A percentile compares a stretch with the other conserved stretches of the same genome.
These are phyloP conservation scores for Taenaris catops DNA, from an alignment of 2,888 invertebrate species.

Conservation along the genomic window DNA sequence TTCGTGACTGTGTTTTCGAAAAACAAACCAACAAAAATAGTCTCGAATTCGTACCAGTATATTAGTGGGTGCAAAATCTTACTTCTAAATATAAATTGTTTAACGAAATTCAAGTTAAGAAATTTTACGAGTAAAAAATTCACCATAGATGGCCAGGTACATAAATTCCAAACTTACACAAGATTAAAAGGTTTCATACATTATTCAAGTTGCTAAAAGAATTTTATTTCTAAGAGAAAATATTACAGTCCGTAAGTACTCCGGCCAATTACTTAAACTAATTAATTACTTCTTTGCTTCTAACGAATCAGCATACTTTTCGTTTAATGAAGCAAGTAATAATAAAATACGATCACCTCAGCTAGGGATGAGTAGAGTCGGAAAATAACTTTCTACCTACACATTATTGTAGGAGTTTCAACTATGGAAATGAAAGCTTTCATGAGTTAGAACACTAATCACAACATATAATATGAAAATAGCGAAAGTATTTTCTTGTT, in stretches of 20 bases:
- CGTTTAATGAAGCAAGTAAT: slow-evolving; percentile 65
- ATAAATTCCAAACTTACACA: slow-evolving; percentile 19
- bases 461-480: too few relatives aligned
- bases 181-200: slow-evolving; percentile 42
- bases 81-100: too few relatives aligned
- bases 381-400: too few relatives aligned
- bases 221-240: slow-evolving; percentile 53
- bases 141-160: slow-evolving; percentile 16
- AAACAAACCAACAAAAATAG: too few relatives aligned
- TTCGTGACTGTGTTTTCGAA: too few relatives aligned
- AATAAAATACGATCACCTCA: slow-evolving; percentile 49
- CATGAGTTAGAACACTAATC: too few relatives aligned
- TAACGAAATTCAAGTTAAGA: slow-evolving; percentile 11
- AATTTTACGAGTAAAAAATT: slow-evolving; percentile 15
- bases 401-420: too few relatives aligned
- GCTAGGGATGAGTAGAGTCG: too few relatives aligned
- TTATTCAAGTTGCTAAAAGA: slow-evolving; percentile 50
- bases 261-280: slow-evolving; percentile 67
- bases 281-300: slow-evolving; percentile 69
- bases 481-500: too few relatives aligned
- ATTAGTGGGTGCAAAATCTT: too few relatives aligned
- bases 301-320: slow-evolving; percentile 70
- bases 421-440: too few relatives aligned
- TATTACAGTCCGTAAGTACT: slow-evolving; percentile 47
- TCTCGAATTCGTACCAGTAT: too few relatives aligned